A percentile compares a stretch with the other conserved stretches of the same genome.
Conservation (phyloP, 2,888 invertebrate genomes). For the Clunio marinus region DNA sequence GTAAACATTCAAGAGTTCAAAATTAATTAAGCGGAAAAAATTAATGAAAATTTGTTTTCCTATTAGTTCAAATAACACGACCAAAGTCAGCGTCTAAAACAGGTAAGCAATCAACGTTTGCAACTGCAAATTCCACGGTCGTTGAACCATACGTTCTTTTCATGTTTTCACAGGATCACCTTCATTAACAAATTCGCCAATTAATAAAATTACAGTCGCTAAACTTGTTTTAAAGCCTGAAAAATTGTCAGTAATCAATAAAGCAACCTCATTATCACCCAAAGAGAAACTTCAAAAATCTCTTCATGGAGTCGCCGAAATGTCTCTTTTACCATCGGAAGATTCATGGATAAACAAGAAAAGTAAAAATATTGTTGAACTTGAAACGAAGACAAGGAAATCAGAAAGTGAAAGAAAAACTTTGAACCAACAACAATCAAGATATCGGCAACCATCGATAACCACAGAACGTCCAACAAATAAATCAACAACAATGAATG, state of each 20-base stretch:
- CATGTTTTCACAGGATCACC: no score
- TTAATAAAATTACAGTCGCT: conserved; percentile 27
- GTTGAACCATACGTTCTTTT: neutral
- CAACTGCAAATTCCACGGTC: neutral
- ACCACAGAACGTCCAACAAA: neutral
- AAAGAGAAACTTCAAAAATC: no score
- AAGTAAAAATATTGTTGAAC: conserved; percentile 16
- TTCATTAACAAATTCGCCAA: conserved; percentile 1
- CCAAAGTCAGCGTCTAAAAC: neutral
- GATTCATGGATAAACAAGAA: neutral
- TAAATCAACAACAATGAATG: conserved; percentile 40
- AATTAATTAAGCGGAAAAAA: neutral
- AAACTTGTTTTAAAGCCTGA: conserved; percentile 34
- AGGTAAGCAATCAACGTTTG: neutral
- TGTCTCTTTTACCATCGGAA: no score
- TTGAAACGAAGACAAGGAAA: conserved; percentile 5
- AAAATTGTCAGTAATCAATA: no score
- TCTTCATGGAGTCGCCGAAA: no score
- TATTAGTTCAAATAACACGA: neutral
- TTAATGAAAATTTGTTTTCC: neutral
- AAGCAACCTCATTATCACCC: no score
- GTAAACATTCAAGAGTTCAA: neutral
- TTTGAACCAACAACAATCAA: neutral
- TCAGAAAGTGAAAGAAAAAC: neutral
- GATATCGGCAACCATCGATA: neutral